Conservation (phyloP, 2,113 vertebrate genomes). For the Nothoprocta pentlandii region DNA sequence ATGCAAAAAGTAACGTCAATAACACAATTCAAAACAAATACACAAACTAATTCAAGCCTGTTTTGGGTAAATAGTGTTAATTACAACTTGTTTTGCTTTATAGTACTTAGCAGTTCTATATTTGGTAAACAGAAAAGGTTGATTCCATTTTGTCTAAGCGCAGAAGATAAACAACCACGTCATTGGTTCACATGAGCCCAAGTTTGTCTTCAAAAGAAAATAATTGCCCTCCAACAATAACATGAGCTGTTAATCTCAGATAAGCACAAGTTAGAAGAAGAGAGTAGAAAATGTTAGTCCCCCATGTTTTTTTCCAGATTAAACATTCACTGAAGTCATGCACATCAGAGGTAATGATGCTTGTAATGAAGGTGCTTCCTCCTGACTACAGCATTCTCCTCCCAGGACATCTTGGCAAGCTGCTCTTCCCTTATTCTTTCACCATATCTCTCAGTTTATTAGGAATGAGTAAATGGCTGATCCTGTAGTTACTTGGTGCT, state of each 20-base stretch:
- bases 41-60: not conserved
- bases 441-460: not conserved
- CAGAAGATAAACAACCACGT: not conserved
- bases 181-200: not conserved
- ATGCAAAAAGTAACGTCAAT: not conserved
- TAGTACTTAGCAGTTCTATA: not conserved
- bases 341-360: not conserved
- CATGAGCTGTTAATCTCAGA: not conserved
- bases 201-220: not conserved
- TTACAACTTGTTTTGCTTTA: not conserved
- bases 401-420: not conserved
- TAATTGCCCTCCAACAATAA: not conserved
- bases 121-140: not conserved
- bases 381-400: not conserved
- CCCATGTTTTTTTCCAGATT: not conserved
- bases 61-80: constrained; percentile 37
- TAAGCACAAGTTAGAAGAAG: not conserved
- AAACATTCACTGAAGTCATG: not conserved
- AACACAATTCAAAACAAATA: constrained; percentile 17
- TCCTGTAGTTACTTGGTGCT: not conserved
- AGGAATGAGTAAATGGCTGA: not conserved
- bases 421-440: not conserved
- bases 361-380: not conserved
- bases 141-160: not conserved
- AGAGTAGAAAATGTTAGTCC: not conserved